Percentiles rank a stretch among this genome's conserved stretches.
Conservation (phyloP, 2,797 vertebrate genomes). For the Mormyrops boulengeri region DNA sequence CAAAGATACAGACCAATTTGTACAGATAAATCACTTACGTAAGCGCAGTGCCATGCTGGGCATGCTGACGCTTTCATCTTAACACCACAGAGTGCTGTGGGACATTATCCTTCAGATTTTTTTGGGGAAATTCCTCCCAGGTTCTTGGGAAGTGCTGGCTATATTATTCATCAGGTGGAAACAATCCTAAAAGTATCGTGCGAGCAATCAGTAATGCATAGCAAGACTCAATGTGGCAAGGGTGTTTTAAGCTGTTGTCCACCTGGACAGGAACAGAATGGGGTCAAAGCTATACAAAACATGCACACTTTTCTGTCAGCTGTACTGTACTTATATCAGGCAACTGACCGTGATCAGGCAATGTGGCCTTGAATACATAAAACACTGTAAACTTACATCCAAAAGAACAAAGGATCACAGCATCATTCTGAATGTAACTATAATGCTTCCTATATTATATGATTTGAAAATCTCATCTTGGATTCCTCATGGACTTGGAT, state of each 20-base stretch:
- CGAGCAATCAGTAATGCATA: not conserved
- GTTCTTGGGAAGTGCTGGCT: not conserved
- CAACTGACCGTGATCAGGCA: not conserved
- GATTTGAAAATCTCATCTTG: not conserved
- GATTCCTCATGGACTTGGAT: not conserved
- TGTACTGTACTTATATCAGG: not conserved
- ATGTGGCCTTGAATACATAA: not conserved
- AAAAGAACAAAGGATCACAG: not conserved
- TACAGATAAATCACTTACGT: not conserved
- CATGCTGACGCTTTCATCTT: not conserved
- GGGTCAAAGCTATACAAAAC: not conserved
- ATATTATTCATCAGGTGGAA: not conserved
- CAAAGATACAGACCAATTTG: not conserved
- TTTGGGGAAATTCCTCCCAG: not conserved
- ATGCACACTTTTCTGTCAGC: not conserved
- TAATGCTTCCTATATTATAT: not conserved
- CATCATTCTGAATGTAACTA: not conserved
- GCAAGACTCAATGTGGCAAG: not conserved
- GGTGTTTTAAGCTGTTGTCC: not conserved
- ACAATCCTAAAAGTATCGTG: not conserved
- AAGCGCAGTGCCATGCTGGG: not conserved
- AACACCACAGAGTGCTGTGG: not conserved
- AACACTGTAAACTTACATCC: not conserved
- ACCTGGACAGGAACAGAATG: not conserved
- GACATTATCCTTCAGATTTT: not conserved